Base-by-base conservation (phyloP, 1,140 invertebrate genomes). In the Apolygus lucorum region DNA sequence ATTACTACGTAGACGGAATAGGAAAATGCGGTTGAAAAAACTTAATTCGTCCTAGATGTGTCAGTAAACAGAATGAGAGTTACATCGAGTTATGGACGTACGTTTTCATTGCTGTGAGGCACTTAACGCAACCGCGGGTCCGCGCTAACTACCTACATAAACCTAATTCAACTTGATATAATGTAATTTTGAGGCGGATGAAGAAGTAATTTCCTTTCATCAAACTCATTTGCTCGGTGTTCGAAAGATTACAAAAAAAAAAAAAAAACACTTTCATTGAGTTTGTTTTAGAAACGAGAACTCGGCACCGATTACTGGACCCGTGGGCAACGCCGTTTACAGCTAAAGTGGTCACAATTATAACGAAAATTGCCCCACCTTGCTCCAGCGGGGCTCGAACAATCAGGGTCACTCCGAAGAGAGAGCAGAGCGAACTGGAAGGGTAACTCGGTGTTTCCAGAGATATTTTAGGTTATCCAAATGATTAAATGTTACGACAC, bases 401-500 rank as follows among this genome's bases (percentile, higher is more conserved):
- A 42, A 42, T 42, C 34, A 42, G 34, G 34, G 34, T 42, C 34
- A 42, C 4, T 42, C 4, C 34, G 34, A 17, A 42, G 34, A 42
- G 34, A n/a, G n/a, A 4, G 34, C 4, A 42, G 17, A 42, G 34
- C 4, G 34, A 17, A 42, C 4, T 42, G 34, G 34, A 42, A 17
- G 4, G 17, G 34, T 42, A 8, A 42, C 4, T 42, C 17, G 34
- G 34, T 42, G 34, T n/a, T n/a, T n/a, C n/a, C 34, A 4, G 34
- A 42, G 34, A 42, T 42, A 17, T 59, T 59, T 59, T 24, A 24
- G 22, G 54, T 59, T 17, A 59, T 59, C 54, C 22, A 24, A 59
- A 24, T 13, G 54, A 59, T 59, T 59, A 59, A 24, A 13, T 59
- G 54, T 59, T 59, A 21, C 54, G 22, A 59, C 54, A 59, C 22